Evolutionary conservation across 1,140 invertebrate genomes (phyloP).

Genomic region (Drosophila takahashii): DNA sequence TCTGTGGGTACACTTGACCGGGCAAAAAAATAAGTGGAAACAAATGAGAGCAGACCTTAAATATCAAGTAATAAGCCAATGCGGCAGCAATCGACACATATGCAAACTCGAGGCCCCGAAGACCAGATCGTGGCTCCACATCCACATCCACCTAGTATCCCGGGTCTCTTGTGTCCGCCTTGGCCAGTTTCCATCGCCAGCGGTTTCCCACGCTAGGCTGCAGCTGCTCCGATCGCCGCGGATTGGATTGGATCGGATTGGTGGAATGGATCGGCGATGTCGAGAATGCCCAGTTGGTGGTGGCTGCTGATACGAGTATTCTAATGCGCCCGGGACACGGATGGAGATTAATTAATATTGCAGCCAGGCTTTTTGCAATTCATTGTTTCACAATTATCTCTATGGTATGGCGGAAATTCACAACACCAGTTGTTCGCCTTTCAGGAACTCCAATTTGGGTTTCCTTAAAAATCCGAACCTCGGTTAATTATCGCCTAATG

Average conservation of each 20-base stretch:
- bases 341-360: conserved; percentile 56
- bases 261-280: conserved; percentile 28
- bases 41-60: conserved; percentile 28
- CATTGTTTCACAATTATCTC: conserved; percentile 38
- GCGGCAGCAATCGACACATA: conserved; percentile 29
- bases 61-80: conserved; percentile 40
- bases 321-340: conserved; percentile 53
- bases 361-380: conserved; percentile 24
- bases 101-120: conserved; percentile 7
- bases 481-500: conserved; percentile 4
- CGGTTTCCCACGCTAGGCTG: conserved; percentile 51
- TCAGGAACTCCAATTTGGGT: conserved; percentile 14
- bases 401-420: conserved; percentile 24
- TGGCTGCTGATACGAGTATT: conserved; percentile 43
- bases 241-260: conserved; percentile 11
- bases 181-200: conserved; percentile 39
- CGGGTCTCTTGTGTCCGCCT: conserved; percentile 29
- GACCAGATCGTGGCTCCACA: conserved; percentile 35
- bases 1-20: conserved; percentile 26
- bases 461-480: conserved; percentile 2
- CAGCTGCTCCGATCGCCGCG: conserved; percentile 46
- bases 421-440: not conserved
- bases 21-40: conserved; percentile 1
- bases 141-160: conserved; percentile 10
- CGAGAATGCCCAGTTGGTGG: conserved; percentile 50